Percentiles rank a stretch among this genome's conserved stretches.
Conservation (phyloP, 2,113 vertebrate species). For the Oreochromis tanganicae region DNA sequence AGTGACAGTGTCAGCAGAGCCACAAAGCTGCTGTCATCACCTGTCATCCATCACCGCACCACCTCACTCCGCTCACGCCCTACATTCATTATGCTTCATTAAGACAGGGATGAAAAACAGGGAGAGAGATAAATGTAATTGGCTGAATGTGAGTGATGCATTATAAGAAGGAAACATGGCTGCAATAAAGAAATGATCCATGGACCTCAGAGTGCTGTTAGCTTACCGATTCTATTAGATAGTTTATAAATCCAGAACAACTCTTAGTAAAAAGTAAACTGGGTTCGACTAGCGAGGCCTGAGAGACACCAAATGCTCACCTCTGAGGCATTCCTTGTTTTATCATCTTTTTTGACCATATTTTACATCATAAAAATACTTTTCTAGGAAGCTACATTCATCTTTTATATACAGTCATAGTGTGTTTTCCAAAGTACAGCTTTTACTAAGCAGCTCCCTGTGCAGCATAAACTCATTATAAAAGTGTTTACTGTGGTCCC, state of each 20-base stretch:
- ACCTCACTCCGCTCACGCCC: not conserved
- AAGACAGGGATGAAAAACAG: not conserved
- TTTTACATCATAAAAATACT: not conserved
- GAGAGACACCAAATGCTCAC: not conserved
- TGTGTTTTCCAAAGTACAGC: not conserved
- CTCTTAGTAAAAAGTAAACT: not conserved
- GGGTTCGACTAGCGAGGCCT: not conserved
- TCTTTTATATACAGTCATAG: not conserved
- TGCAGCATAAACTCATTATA: not conserved
- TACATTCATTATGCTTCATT: constrained; percentile 11
- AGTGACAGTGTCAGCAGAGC: constrained; percentile 11
- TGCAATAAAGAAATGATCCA: not conserved
- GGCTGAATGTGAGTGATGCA: not conserved
- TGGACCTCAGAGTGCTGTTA: not conserved
- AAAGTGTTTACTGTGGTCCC: not conserved
- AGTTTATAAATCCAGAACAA: not conserved
- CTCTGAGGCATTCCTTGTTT: not conserved
- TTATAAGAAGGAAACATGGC: constrained; percentile 7
- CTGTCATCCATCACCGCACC: constrained; percentile 38
- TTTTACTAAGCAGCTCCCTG: not conserved
- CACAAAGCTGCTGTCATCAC: constrained; percentile 5
- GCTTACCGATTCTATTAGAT: not conserved
- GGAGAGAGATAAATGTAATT: not conserved
- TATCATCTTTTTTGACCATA: not conserved
- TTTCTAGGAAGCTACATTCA: not conserved